A percentile compares a stretch with the other conserved stretches of the same genome.
Conservation (phyloP, 2,113 vertebrate species). For the Mirza zaza region DNA sequence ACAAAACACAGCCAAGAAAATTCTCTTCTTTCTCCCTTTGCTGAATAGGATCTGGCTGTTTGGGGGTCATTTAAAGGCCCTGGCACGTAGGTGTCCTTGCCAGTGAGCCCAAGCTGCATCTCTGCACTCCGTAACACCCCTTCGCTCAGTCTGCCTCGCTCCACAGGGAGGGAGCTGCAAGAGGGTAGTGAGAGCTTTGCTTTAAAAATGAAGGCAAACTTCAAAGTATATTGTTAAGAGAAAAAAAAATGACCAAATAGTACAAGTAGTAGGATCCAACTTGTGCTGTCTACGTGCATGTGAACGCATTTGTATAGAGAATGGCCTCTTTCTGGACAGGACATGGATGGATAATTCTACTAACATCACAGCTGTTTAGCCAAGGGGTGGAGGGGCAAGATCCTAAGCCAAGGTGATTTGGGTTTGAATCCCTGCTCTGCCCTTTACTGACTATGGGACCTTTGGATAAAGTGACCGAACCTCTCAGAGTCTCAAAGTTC, state of each 20-base stretch:
- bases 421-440: background rate
- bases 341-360: background rate
- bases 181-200: background rate
- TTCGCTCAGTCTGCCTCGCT: background rate
- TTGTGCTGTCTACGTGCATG: background rate
- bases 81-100: background rate
- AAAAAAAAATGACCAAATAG: background rate
- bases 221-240: background rate
- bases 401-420: background rate
- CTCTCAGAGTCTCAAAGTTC: background rate
- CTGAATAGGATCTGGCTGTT: slow-evolving; percentile 37
- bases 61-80: slow-evolving; percentile 51
- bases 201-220: background rate
- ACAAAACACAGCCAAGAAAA: slow-evolving; percentile 65
- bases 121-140: background rate
- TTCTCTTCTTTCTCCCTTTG: slow-evolving; percentile 16
- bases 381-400: background rate
- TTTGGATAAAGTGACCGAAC: background rate
- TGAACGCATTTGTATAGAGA: background rate
- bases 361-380: too few relatives aligned
- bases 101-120: background rate
- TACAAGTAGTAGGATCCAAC: background rate
- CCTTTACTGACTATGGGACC: background rate
- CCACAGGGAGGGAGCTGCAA: background rate
- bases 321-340: background rate